phyloP scores from a whole-genome alignment of 2,113 vertebrate species.

The Bubalus kerabau region DNA sequence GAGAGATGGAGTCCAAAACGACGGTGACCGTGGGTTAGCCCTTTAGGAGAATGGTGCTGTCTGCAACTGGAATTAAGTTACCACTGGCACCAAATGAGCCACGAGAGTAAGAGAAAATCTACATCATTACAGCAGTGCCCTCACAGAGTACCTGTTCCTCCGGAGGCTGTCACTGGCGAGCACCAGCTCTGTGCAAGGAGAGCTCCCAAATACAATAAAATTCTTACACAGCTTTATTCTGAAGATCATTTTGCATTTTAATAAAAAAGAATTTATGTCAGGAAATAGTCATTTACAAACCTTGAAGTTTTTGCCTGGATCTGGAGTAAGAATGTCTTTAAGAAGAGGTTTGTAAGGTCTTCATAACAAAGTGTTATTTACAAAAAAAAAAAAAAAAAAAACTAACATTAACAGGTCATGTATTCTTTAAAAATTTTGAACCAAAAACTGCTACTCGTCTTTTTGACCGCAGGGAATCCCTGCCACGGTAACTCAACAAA shows the following conservation, averaged over 20 bases:
- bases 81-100: not conserved
- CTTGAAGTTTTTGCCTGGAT: conserved; percentile 81
- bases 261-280: conserved; percentile 84
- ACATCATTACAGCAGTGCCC: not conserved
- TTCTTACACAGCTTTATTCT: conserved; percentile 82
- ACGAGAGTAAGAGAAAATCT: not conserved
- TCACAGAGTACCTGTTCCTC: not conserved
- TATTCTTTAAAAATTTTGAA: conserved; percentile 80
- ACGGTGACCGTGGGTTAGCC: conserved; percentile 24
- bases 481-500: conserved; percentile 74
- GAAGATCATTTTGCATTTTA: conserved; percentile 84
- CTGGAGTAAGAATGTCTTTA: conserved; percentile 83
- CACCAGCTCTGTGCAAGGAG: conserved; percentile 40
- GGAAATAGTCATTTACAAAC: conserved; percentile 86
- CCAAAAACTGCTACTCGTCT: conserved; percentile 77
- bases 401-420: conserved; percentile 73
- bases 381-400: conserved; percentile 66
- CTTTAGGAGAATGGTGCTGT: conserved; percentile 14
- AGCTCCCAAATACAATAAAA: conserved; percentile 74
- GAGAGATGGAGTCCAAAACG: not conserved
- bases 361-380: conserved; percentile 84
- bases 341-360: conserved; percentile 84
- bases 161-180: not conserved
- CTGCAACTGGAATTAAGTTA: not conserved
- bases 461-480: conserved; percentile 79